Base-by-base conservation (phyloP, 2,797 vertebrate genomes). In the Sebastes oblongus region DNA sequence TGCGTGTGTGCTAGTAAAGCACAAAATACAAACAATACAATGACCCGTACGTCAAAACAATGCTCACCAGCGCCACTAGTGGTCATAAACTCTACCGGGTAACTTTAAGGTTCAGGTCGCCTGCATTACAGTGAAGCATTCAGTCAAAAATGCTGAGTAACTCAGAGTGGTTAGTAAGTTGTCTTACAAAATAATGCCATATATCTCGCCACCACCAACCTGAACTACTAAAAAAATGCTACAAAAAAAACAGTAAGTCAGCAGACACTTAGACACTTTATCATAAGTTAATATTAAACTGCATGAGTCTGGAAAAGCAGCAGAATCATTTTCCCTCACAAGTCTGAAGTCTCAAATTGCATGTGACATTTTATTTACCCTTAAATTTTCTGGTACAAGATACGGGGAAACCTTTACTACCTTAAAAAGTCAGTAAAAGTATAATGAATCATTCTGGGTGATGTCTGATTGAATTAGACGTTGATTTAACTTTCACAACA, bases 401-500 rank as follows among this genome's bases (percentile, higher is more conserved):
- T 78, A 78, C 8, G 24, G 59, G 61, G 54, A 86, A 86, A 86
- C 39, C 8, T 73, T 87, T 80, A 87, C 66, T 77, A 69, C 56
- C 77, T 87, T 83, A 72, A 89, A 86, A 91, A 73, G 72, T 72
- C 68, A 50, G 50, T 82, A 78, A 84, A 78, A 78, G 22, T 68
- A 74, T 30, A 85, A 87, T 85, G 77, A 88, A 88, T 91, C 72
- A 67, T 77, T 88, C 67, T 59, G 20, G 64, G 18, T 75, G 78
- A 85, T 62, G 73, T 85, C 39, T 94, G 88, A 95, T 91, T 87
- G 66, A 88, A 86, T 90, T 74, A 77, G 90, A 92, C 91, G 36
- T 81, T 87, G 85, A 92, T 91, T 92, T 93, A 86, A 89, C 81
- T 90, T 92, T 90, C 84, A 89, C 77, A 88, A 91, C 92, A 89